These are phyloP conservation scores for Phrynosoma blainvillii DNA, from an alignment of 2,113 vertebrate genomes.

Conservation along the genomic window DNA sequence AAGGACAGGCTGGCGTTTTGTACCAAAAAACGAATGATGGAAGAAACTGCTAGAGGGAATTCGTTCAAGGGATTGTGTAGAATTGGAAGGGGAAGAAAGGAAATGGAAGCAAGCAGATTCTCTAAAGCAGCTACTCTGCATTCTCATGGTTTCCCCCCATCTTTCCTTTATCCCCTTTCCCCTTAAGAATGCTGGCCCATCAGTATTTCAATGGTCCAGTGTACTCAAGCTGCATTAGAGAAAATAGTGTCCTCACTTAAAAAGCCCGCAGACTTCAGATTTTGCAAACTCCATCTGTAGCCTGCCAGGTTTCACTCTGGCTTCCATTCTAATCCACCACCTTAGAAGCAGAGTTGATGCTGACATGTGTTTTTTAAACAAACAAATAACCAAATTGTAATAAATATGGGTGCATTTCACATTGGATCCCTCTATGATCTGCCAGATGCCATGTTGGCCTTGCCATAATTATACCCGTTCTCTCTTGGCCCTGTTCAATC, in stretches of 20 bases:
- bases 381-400: background rate
- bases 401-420: background rate
- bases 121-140: background rate
- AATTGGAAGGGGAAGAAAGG: conserved; percentile 59
- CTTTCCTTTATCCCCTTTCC: background rate
- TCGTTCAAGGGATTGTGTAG: background rate
- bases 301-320: background rate
- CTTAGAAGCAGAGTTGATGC: background rate
- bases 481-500: too few species aligned
- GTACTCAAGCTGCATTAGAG: background rate
- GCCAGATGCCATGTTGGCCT: background rate
- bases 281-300: background rate
- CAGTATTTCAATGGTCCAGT: background rate
- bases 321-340: background rate
- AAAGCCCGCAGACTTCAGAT: background rate
- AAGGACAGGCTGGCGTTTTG: background rate
- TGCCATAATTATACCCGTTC: background rate
- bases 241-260: too few species aligned
- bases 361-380: background rate
- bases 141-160: background rate
- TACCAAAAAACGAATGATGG: background rate
- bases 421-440: background rate
- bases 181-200: conserved; percentile 11
- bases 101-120: conserved; percentile 33
- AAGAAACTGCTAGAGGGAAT: background rate